Evolutionary conservation across 2,888 invertebrate genomes (phyloP), one percentile per base, ranked within the genome.

Genomic region (Bursaphelenchus okinawaensis): DNA sequence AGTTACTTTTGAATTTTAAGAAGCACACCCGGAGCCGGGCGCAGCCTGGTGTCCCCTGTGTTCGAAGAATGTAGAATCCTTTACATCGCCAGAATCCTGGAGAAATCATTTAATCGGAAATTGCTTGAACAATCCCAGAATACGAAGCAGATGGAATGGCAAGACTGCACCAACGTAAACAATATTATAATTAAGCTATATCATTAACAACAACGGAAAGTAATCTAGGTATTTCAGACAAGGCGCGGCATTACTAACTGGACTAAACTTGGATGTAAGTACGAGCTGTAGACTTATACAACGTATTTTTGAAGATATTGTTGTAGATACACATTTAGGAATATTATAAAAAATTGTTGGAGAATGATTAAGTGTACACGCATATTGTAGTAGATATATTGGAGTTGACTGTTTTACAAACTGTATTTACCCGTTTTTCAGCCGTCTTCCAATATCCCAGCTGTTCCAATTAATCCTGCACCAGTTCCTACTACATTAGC

Each of bases 11-110:
- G 20, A 31, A 22, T 23, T 70, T 61, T 24, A 23, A 74, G 75
- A 70, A 24, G 58, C 72, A 58, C 40, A 55, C 27, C 67, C 78
- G 9, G 77, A 77, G 3, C 23, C 63, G 3, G 76, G 75, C 20
- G 73, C 76, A 0, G 65, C 68, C 26, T 78, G 77, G 77, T 78
- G 78, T 68, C 76, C 78, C 6, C 66, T 78, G 3, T 78, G 78
- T 63, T 70, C 78, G 0, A 70, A 74, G 20, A 76, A 75, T 0
- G 77, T 78, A 2, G 62, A 23, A 22, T 60, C 69, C 6, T 9
- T n/a, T 9, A 52, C 40, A 20, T 55, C 68, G 24, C 68, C 68
- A 27, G 68, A 68, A 31, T 69, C 29, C 1, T 76, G 76, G 77
- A 62, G 65, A 40, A 64, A 73, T 8, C 77, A 77, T 69, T 54